Conservation (phyloP, 2,797 vertebrate species). For the Tolypeutes matacus region DNA sequence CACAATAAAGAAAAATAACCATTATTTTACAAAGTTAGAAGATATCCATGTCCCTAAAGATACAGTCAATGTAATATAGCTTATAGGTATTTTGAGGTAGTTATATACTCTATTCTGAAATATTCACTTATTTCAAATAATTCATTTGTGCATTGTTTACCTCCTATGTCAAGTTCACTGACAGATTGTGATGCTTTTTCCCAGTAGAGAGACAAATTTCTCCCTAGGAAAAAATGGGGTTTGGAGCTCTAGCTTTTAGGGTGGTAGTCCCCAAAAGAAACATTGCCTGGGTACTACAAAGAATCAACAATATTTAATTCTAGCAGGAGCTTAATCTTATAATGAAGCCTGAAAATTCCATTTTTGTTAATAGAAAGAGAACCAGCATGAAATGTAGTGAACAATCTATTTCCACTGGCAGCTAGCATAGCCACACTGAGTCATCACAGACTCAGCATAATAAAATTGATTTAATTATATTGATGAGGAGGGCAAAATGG, state of each 20-base stretch:
- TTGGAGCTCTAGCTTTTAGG: not conserved
- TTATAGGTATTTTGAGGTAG: not conserved
- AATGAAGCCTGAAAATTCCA: conserved; percentile 68
- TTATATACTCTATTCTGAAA: conserved; percentile 18
- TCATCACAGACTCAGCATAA: conserved; percentile 57
- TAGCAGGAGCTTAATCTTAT: conserved; percentile 72
- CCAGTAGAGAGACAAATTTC: not conserved
- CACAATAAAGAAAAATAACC: conserved; percentile 7
- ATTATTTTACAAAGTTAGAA: conserved; percentile 6
- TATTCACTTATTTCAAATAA: conserved; percentile 47
- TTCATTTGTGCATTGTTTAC: conserved; percentile 55
- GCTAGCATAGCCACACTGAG: conserved; percentile 56
- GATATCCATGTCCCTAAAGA: not conserved
- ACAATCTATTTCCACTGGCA: conserved; percentile 62
- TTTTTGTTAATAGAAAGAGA: conserved; percentile 70
- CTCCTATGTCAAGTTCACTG: conserved; percentile 42
- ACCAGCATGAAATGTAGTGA: conserved; percentile 60
- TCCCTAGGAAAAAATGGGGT: not conserved
- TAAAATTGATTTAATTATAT: conserved; percentile 74
- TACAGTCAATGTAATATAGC: not conserved
- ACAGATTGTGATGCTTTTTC: not conserved
- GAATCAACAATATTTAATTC: conserved; percentile 64
- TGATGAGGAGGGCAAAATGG: not conserved
- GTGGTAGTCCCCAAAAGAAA: not conserved
- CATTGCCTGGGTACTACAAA: conserved; percentile 46